phyloP scores from a whole-genome alignment of 2,888 invertebrate species.

The Amphipyra berbera region DNA sequence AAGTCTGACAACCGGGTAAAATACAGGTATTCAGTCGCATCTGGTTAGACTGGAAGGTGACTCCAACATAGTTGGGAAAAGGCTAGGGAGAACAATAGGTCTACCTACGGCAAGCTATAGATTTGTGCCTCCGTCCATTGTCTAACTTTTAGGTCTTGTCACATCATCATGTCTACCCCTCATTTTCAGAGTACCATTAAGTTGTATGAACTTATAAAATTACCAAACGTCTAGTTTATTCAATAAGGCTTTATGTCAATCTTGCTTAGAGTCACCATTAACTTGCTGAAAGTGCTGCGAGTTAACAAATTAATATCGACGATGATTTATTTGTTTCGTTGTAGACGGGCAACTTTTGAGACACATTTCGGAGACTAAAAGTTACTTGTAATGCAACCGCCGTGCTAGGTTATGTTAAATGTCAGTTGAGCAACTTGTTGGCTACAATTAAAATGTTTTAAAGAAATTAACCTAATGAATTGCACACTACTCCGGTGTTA shows the following conservation, averaged over 20 bases:
- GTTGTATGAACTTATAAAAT: constrained; percentile 20
- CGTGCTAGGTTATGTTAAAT: neutral
- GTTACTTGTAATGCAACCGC: neutral
- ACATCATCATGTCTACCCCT: neutral
- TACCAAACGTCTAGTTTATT: constrained; percentile 27
- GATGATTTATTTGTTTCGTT: constrained; percentile 32
- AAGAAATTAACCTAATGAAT: no score
- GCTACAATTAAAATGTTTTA: no score
- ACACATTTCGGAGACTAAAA: neutral
- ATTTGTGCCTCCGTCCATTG: no score
- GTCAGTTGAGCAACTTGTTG: no score
- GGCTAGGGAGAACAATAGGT: no score
- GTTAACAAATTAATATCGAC: constrained; percentile 45
- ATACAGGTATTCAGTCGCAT: no score
- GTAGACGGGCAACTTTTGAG: constrained; percentile 6
- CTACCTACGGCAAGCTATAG: no score
- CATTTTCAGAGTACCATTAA: constrained; percentile 27
- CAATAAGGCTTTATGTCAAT: constrained; percentile 41
- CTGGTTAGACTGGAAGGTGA: no score
- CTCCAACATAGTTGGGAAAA: no score
- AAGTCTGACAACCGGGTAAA: no score
- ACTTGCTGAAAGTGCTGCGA: constrained; percentile 5
- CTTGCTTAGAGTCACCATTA: constrained; percentile 30
- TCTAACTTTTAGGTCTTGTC: neutral
- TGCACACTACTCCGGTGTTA: no score